Evolutionary conservation across 2,888 invertebrate species (phyloP).

Genomic region (Itoplectis maculator): DNA sequence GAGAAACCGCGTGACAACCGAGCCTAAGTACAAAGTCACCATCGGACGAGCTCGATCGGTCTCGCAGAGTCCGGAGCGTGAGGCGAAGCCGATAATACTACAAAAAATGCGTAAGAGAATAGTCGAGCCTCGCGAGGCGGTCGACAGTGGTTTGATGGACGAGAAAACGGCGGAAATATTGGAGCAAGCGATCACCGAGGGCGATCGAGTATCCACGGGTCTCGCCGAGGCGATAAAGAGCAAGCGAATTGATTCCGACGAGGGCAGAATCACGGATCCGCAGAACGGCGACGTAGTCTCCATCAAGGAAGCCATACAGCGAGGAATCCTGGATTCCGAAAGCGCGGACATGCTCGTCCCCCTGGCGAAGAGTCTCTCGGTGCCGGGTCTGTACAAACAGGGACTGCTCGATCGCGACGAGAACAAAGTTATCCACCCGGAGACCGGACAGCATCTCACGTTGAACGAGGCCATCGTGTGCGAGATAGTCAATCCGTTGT

Average conservation of each 20-base stretch:
- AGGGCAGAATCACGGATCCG: conserved; percentile 93
- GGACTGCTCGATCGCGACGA: conserved; percentile 92
- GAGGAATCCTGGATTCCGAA: conserved; percentile 92
- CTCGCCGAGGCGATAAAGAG: conserved; percentile 91
- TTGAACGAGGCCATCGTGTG: conserved; percentile 94
- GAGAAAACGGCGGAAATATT: conserved; percentile 90
- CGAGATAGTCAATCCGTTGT: conserved; percentile 94
- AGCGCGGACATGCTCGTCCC: conserved; percentile 92
- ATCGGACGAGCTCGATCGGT: conserved; percentile 87
- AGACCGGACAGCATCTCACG: conserved; percentile 92
- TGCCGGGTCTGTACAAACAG: conserved; percentile 94
- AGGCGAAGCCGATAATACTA: conserved; percentile 89
- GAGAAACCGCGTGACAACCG: conserved; percentile 86
- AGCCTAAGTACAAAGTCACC: conserved; percentile 89
- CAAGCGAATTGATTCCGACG: conserved; percentile 90
- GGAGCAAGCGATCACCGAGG: conserved; percentile 88
- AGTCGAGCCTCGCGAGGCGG: conserved; percentile 91
- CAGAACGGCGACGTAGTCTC: conserved; percentile 92
- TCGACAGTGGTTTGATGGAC: conserved; percentile 92
- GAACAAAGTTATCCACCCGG: conserved; percentile 93
- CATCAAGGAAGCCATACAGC: conserved; percentile 93
- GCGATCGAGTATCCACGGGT: conserved; percentile 87
- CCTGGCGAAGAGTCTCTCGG: conserved; percentile 91
- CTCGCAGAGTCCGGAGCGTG: conserved; percentile 86
- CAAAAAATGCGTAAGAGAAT: conserved; percentile 93